Evolutionary conservation across 2,113 vertebrate species (phyloP), one percentile per base, ranked within the genome.

Genomic region (Bubo scandiacus): DNA sequence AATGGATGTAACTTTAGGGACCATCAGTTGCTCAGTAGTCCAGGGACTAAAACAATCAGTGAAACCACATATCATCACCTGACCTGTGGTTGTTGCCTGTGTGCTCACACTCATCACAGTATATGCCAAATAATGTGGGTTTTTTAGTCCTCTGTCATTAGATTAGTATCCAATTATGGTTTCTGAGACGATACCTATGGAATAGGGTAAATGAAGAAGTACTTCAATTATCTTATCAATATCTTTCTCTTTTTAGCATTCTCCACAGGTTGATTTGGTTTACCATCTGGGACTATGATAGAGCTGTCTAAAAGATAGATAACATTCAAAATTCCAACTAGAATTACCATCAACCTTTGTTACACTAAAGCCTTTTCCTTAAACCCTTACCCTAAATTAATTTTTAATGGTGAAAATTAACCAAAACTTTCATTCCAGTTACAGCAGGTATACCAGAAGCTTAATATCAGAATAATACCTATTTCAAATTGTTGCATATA

Each of bases 361-460:
- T 93, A 49, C 6, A 59, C 13, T 74, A 63, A 74, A 67, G n/a
- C 2, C n/a, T 92, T 80, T 87, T 90, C 75, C 70, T 59, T 65
- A 96, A 93, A 73, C 12, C 29, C 40, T 93, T 97, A 62, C 18
- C 58, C 38, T 86, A 84, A 52, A 73, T 55, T n/a, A 55, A 63
- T 47, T 93, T 96, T 82, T 67, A 90, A 52, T 85, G 58, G 88
- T 81, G 36, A 63, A 61, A 93, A 78, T 77, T 62, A 66, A 10
- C 49, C 61, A 88, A 57, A 94, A 52, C 87, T 95, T 97, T 84
- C 19, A 86, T 92, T 95, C 67, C 38, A 92, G 40, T 67, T 96
- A 89, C 42, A 79, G 14, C 19, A 90, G 42, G 29, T 75, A 66
- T 86, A 54, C 14, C 51, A 89, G 45, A 22, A 95, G 32, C 47